Evolutionary conservation across 2,888 invertebrate genomes (phyloP), one percentile per base, ranked within the genome.

Genomic region (Sussaba pulchella): DNA sequence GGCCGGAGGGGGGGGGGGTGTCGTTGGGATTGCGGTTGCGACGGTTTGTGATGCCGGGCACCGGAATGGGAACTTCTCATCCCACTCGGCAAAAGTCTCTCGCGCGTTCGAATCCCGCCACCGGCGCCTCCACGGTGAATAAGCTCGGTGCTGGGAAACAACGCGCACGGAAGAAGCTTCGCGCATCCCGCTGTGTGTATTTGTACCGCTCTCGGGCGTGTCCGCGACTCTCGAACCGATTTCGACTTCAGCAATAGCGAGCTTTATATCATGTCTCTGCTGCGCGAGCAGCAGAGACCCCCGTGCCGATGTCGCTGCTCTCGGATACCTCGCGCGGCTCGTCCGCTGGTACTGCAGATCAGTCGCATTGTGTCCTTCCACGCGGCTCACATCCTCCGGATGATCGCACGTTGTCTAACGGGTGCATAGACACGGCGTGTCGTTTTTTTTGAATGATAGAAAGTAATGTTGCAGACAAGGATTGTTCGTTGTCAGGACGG

Each of bases 1-100:
- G n/a, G n/a, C n/a, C n/a, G n/a, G n/a, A n/a, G n/a, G n/a, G n/a
- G n/a, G n/a, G n/a, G n/a, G n/a, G n/a, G n/a, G n/a, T n/a, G n/a
- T n/a, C n/a, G 61, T 26, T 50, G 43, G 59, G 52, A 71, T 71
- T 75, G 66, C 71, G 71, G 71, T 71, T 43, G 70, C 24, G 54
- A 19, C 9, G 52, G 41, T n/a, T n/a, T 19, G 43, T 59, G 17
- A 67, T 26, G 36, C 50, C 47, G 26, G 24, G 52, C 52, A 39
- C 26, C 67, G 67, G 19, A 5, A n/a, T 5, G 24, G 9, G 24
- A 24, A 12, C 21, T 6, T 26, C 52, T 54, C 26, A 54, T 26
- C 52, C 52, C 52, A 54, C 41, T 67, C n/a, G 21, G 6, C 36
- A 12, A 52, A n/a, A n/a, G n/a, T n/a, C n/a, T 52, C 50, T 67